Percentiles rank a stretch among this genome's conserved stretches.
These are phyloP conservation scores for Folsomia candida DNA, from an alignment of 2,888 invertebrate genomes.

Conservation along the genomic window DNA sequence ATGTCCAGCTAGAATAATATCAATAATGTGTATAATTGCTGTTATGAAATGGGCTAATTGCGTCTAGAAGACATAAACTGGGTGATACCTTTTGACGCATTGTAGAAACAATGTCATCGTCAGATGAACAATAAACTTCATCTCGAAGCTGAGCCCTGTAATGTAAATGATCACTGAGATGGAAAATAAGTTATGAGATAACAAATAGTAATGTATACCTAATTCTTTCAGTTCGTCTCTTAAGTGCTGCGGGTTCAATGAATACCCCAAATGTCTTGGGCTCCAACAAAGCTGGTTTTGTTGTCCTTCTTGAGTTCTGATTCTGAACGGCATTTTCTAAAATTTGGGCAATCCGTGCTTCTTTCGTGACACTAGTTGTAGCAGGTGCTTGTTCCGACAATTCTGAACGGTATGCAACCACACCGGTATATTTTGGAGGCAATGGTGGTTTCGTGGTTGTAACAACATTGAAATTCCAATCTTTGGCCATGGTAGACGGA, in stretches of 20 bases:
- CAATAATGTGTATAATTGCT: too few species aligned
- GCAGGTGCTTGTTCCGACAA: not conserved
- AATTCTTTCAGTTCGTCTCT: not conserved
- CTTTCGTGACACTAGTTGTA: not conserved
- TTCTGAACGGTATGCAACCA: not conserved
- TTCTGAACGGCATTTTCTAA: not conserved
- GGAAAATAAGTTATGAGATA: too few species aligned
- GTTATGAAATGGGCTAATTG: too few species aligned
- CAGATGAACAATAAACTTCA: slow-evolving; percentile 33
- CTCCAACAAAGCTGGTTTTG: too few species aligned
- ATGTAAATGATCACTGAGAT: too few species aligned
- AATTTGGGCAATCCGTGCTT: not conserved
- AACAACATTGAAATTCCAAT: too few species aligned
- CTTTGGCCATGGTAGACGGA: too few species aligned
- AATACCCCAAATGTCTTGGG: not conserved
- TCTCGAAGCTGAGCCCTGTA: slow-evolving; percentile 11
- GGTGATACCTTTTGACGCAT: slow-evolving; percentile 28
- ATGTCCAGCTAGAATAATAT: slow-evolving; percentile 23
- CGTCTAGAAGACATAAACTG: too few species aligned
- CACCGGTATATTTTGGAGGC: not conserved
- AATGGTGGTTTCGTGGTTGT: not conserved
- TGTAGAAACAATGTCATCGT: slow-evolving; percentile 28
- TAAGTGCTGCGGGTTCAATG: not conserved
- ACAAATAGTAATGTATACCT: too few species aligned
- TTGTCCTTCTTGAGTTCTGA: not conserved